Conservation (phyloP, 2,113 vertebrate genomes). For the Pseudonaja textilis region DNA sequence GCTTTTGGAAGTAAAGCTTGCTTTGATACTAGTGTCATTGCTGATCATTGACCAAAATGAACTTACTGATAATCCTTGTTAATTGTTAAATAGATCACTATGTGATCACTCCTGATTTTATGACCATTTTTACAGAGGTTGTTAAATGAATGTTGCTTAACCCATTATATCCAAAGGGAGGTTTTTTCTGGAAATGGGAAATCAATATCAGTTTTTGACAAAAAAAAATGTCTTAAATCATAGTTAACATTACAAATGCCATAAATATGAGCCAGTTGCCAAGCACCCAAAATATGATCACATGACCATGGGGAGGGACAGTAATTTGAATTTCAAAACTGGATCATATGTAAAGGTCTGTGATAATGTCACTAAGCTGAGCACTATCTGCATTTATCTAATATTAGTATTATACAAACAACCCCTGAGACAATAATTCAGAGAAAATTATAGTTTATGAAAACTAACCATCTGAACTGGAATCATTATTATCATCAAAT, state of each 20-base stretch:
- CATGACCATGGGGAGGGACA: neutral
- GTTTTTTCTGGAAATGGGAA: neutral
- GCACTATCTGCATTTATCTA: neutral
- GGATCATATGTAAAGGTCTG: neutral
- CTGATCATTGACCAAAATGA: neutral
- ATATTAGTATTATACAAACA: neutral
- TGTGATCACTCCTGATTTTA: neutral
- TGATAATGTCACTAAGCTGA: neutral
- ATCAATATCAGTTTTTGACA: neutral
- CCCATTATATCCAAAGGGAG: neutral
- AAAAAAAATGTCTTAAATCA: neutral
- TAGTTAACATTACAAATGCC: neutral
- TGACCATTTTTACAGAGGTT: neutral
- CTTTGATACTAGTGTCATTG: neutral
- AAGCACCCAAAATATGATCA: neutral
- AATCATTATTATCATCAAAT: neutral
- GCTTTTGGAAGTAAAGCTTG: neutral
- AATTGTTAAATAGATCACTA: neutral
- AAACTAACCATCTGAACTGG: neutral
- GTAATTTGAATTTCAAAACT: neutral
- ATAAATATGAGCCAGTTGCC: neutral
- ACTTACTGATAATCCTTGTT: neutral
- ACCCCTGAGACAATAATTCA: neutral
- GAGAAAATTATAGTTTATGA: neutral
- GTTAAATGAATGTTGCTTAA: neutral